Base-by-base conservation (phyloP, 35 echinoderm and acorn worm species). In the Hemicentrotus pulcherrimus region DNA sequence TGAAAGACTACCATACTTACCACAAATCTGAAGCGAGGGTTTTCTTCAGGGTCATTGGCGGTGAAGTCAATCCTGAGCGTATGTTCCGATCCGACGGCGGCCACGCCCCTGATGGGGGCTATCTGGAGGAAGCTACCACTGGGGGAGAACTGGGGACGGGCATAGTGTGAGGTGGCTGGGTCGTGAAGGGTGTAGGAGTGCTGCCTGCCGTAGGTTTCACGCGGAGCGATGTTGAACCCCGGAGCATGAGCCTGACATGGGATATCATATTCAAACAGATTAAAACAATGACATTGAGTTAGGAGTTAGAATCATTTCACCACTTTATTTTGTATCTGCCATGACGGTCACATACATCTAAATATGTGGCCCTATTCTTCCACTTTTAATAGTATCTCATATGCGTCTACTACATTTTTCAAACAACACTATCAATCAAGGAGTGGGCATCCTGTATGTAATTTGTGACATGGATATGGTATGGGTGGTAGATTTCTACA, bases 101-200 rank as follows among this genome's bases (percentile, higher is more conserved):
- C 92, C 55, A 46, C 88, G 55, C 91, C 86, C 24, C 32, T 88
- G 14, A 97, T 92, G 15, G 97, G 97, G 46, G 94, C 65, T 31
- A 97, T 86, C 61, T 97, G 97, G 28, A 97, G 32, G 78, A 97
- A 97, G 58, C 97, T 97, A 9, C 95, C 95, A 65, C 88, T 88
- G 2, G 97, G 97, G 15, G 97, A 97, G 86, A 32, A 96, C 86
- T 95, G 96, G 9, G 97, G 88, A 32, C 48, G 45, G 12, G 70
- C 95, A 35, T 28, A 47, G 45, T 47, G 55, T 47, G 47, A 55
- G 18, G 94, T 45, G 14, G 15, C 14, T 6, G 95, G 94, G 88
- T 91, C 52, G 11, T 86, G 47, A 6, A 96, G 28, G 30, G 41
- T 85, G 46, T 94, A 94, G 9, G 6, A 61, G 24, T 65, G 85